Evolutionary conservation across 2,797 vertebrate genomes (phyloP).

Genomic region (Bradypodion ventrale): DNA sequence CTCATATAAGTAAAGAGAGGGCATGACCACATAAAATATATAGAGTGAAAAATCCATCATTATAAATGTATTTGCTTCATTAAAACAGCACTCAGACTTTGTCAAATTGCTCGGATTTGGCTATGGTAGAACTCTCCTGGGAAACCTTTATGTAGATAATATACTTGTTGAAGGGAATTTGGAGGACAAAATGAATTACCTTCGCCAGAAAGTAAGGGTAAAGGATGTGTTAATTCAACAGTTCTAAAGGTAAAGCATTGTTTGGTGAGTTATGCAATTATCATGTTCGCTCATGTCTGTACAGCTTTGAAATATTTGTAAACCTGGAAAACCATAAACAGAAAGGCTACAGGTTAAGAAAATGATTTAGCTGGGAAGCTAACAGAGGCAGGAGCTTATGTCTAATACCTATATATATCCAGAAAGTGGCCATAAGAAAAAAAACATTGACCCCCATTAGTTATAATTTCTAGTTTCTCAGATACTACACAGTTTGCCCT

Average conservation of each 20-base stretch:
- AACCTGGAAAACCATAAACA: background rate
- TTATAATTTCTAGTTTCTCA: conserved; percentile 10
- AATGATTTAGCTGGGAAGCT: background rate
- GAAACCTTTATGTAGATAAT: background rate
- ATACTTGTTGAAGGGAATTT: background rate
- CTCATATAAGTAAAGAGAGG: background rate
- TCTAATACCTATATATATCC: conserved; percentile 2
- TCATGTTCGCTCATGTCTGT: background rate
- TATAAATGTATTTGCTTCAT: background rate
- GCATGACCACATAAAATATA: conserved; percentile 12
- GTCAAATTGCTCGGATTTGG: conserved; percentile 17
- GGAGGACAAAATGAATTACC: background rate
- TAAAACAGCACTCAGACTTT: background rate
- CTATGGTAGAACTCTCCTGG: background rate
- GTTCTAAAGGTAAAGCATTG: background rate
- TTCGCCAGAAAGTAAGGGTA: background rate
- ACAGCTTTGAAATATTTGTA: background rate
- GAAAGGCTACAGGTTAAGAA: background rate
- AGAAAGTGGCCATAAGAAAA: too few species aligned
- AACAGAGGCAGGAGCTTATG: background rate
- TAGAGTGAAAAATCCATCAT: conserved; percentile 10
- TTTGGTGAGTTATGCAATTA: background rate
- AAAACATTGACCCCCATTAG: too few species aligned
- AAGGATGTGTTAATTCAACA: background rate
- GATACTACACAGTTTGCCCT: background rate